These are phyloP conservation scores for Bolborhynchus lineola DNA, from an alignment of 2,113 vertebrate species.

Conservation along the genomic window DNA sequence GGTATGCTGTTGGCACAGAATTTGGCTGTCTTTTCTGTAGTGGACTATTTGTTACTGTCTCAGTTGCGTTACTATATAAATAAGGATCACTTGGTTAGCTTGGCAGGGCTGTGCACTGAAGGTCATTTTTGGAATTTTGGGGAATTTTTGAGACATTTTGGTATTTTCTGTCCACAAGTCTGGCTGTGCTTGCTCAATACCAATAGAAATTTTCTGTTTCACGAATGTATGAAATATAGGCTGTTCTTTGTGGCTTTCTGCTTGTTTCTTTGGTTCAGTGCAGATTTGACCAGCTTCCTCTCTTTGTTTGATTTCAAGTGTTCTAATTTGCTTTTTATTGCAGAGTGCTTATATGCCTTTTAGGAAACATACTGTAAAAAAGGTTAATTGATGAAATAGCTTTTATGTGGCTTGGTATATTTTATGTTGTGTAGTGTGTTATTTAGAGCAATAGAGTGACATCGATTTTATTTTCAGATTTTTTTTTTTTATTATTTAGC, in stretches of 20 bases:
- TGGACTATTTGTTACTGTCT: neutral
- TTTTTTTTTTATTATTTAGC: neutral
- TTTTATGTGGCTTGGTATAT: constrained; percentile 5
- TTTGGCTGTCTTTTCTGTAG: neutral
- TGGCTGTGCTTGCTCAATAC: neutral
- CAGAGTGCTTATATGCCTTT: neutral
- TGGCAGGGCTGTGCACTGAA: neutral
- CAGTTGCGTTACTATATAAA: neutral
- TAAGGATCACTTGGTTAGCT: neutral
- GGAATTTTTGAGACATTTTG: neutral
- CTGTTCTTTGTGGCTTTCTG: neutral
- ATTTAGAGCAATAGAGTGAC: constrained; percentile 32
- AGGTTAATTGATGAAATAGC: constrained; percentile 32
- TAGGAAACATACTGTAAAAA: constrained; percentile 28
- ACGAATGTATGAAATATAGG: neutral
- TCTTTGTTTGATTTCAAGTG: constrained; percentile 31
- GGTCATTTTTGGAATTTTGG: neutral
- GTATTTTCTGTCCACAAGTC: neutral
- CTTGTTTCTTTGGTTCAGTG: neutral
- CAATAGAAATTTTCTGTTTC: neutral
- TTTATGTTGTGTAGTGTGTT: constrained; percentile 30
- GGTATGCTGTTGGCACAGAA: neutral
- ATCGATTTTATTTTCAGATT: constrained; percentile 14
- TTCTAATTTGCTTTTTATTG: constrained; percentile 41
- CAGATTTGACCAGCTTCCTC: neutral